Conservation (phyloP, 2,113 vertebrate species). For the Dryoscopus gambensis region DNA sequence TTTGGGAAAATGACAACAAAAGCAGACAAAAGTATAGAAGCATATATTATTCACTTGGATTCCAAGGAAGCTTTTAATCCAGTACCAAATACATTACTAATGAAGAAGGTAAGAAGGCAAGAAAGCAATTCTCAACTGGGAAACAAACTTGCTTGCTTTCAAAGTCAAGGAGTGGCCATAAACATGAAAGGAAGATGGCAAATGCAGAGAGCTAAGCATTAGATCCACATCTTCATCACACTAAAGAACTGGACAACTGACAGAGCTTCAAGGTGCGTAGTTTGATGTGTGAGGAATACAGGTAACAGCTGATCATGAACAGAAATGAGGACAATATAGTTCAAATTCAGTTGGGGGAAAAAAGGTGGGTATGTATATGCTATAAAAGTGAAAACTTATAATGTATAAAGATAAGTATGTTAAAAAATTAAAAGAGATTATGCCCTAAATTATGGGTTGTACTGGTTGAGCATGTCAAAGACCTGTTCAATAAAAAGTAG, state of each 20-base stretch:
- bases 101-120: background rate
- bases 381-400: background rate
- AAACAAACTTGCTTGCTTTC: background rate
- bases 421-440: background rate
- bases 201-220: background rate
- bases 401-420: background rate
- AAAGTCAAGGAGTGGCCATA: background rate
- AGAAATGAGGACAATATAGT: background rate
- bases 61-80: slow-evolving; percentile 23
- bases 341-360: background rate
- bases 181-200: background rate
- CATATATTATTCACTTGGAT: background rate
- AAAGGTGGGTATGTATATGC: background rate
- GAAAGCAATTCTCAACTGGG: background rate
- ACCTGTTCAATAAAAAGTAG: background rate
- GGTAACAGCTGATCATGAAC: background rate
- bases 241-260: background rate
- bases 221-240: background rate
- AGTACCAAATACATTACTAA: background rate
- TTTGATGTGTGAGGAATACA: background rate
- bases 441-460: background rate
- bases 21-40: background rate
- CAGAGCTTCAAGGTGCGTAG: background rate
- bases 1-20: background rate
- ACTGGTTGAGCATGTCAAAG: background rate